These are phyloP conservation scores for Polypedilum vanderplanki DNA, from an alignment of 1,140 invertebrate genomes.

Conservation along the genomic window DNA sequence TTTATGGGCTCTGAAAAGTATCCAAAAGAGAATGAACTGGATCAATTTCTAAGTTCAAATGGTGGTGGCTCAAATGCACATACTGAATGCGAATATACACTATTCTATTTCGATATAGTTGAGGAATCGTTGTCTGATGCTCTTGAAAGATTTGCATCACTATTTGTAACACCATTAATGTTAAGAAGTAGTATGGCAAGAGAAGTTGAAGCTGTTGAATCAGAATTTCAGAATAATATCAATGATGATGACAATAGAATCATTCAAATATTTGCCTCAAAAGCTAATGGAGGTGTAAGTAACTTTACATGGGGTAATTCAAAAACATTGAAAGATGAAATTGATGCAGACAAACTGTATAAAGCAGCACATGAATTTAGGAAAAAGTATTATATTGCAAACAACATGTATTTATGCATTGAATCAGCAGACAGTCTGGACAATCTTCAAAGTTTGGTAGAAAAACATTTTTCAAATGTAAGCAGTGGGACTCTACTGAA, in stretches of 20 bases:
- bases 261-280: slow-evolving; percentile 64
- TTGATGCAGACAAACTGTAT: slow-evolving; percentile 58
- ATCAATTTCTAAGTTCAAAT: slow-evolving; percentile 69
- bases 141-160: slow-evolving; percentile 82
- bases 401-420: slow-evolving; percentile 81
- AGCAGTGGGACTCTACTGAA: slow-evolving; percentile 55
- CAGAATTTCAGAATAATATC: slow-evolving; percentile 48
- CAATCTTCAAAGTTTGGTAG: slow-evolving; percentile 59
- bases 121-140: slow-evolving; percentile 65
- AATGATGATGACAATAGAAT: slow-evolving; percentile 40
- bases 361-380: slow-evolving; percentile 68
- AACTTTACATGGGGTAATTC: slow-evolving; percentile 84
- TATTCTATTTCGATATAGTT: slow-evolving; percentile 82
- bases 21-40: slow-evolving; percentile 79
- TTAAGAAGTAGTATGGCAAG: slow-evolving; percentile 76
- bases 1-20: slow-evolving; percentile 88
- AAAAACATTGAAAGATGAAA: slow-evolving; percentile 62
- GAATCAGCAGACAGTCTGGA: slow-evolving; percentile 71
- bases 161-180: slow-evolving; percentile 84
- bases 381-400: slow-evolving; percentile 75
- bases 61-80: slow-evolving; percentile 76
- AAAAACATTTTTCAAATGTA: slow-evolving; percentile 55
- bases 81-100: slow-evolving; percentile 77
- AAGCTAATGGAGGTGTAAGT: slow-evolving; percentile 60
- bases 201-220: slow-evolving; percentile 88